Evolutionary conservation across 2,113 vertebrate species (phyloP).

Genomic region (Macroglossus sobrinus): DNA sequence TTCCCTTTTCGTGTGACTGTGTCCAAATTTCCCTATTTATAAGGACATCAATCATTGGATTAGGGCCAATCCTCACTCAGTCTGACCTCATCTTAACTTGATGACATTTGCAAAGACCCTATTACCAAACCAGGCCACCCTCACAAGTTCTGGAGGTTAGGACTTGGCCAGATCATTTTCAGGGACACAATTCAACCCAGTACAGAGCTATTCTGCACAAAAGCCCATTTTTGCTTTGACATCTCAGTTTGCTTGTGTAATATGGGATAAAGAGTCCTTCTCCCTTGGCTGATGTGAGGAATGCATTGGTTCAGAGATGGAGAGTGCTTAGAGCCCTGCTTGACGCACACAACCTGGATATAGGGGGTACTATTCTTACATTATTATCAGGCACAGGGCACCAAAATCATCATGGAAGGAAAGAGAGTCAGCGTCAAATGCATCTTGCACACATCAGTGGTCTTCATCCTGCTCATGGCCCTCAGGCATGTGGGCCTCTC

Average conservation of each 20-base stretch:
- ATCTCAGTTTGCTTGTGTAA: background rate
- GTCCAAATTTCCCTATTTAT: accelerated
- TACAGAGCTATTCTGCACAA: background rate
- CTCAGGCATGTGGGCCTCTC: accelerated
- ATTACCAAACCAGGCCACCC: background rate
- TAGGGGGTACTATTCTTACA: background rate
- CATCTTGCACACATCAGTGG: accelerated
- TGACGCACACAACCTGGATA: accelerated
- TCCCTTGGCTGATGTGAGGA: background rate
- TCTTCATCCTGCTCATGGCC: background rate
- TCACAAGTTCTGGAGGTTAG: background rate
- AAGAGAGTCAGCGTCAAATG: no score
- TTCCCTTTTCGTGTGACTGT: accelerated
- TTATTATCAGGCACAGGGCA: background rate
- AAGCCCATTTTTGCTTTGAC: background rate
- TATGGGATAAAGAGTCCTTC: no score
- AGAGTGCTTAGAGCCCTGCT: accelerated
- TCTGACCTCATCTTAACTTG: no score
- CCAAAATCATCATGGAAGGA: background rate
- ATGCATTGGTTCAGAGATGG: background rate
- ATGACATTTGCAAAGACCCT: background rate
- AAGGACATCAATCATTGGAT: background rate
- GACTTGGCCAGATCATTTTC: no score
- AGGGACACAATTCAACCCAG: background rate
- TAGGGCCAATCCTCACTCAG: accelerated